phyloP scores from a whole-genome alignment of 2,797 vertebrate species.

The Zalophus californianus region DNA sequence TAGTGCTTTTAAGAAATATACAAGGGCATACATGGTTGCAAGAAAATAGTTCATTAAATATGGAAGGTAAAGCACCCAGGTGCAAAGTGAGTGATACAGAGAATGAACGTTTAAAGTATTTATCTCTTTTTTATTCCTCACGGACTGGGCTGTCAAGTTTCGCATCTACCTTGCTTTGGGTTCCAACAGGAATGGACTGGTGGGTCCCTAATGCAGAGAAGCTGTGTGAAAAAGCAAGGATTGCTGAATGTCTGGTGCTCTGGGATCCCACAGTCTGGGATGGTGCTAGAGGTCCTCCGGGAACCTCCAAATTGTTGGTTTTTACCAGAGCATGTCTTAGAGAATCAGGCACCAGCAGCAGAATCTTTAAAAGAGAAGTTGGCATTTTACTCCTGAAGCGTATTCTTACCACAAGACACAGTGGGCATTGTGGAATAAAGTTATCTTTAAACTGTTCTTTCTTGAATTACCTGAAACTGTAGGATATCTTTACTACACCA shows the following conservation, averaged over 20 bases:
- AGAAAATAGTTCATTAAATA: not conserved
- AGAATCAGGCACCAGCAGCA: not conserved
- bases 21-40: not conserved
- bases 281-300: not conserved
- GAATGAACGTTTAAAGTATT: not conserved
- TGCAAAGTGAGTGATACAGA: not conserved
- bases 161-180: not conserved
- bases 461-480: slow-evolving; percentile 3
- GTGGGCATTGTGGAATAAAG: slow-evolving; percentile 6
- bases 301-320: not conserved
- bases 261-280: not conserved
- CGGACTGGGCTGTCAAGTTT: not conserved
- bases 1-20: not conserved
- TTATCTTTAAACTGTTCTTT: not conserved
- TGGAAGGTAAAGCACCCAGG: not conserved
- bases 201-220: not conserved
- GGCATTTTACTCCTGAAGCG: slow-evolving; percentile 42
- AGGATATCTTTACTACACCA: not conserved
- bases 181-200: not conserved
- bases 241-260: not conserved
- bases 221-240: not conserved
- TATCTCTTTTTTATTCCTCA: not conserved
- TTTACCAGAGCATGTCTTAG: not conserved
- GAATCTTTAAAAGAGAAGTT: not conserved
- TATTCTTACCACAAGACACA: not conserved